Evolutionary conservation across 2,797 vertebrate species (phyloP).

Genomic region (Coregonus ussuriensis): DNA sequence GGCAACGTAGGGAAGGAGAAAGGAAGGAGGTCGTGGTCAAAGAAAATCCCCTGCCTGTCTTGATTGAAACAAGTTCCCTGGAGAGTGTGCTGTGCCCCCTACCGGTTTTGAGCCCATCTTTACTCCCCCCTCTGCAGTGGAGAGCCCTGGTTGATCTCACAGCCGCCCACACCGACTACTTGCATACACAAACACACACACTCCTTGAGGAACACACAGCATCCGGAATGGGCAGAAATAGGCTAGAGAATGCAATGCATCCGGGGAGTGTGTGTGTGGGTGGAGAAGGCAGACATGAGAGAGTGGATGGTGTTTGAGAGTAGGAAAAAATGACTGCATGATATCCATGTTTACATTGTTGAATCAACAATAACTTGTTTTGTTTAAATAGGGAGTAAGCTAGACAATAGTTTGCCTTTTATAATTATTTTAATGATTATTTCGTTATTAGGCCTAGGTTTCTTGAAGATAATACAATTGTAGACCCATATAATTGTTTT

Average conservation of each 20-base stretch:
- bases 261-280: conserved; percentile 17
- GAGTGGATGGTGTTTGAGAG: not conserved
- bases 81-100: not conserved
- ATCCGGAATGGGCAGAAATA: conserved; percentile 39
- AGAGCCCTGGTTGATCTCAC: conserved; percentile 19
- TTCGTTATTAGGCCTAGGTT: not conserved
- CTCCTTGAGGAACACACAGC: conserved; percentile 39
- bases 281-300: conserved; percentile 17
- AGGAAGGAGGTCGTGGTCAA: no score
- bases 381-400: not conserved
- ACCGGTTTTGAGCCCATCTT: not conserved
- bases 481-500: not conserved
- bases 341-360: not conserved
- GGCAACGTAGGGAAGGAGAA: no score
- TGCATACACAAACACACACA: conserved; percentile 12
- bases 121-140: not conserved
- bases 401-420: not conserved
- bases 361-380: not conserved
- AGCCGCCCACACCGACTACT: conserved; percentile 6
- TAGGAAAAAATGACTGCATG: not conserved
- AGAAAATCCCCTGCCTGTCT: not conserved
- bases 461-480: not conserved
- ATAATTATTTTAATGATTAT: not conserved
- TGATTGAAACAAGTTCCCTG: not conserved
- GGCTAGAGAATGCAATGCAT: conserved; percentile 23